These are phyloP conservation scores for Danionella dracula DNA, from an alignment of 2,797 vertebrate genomes.

Conservation along the genomic window DNA sequence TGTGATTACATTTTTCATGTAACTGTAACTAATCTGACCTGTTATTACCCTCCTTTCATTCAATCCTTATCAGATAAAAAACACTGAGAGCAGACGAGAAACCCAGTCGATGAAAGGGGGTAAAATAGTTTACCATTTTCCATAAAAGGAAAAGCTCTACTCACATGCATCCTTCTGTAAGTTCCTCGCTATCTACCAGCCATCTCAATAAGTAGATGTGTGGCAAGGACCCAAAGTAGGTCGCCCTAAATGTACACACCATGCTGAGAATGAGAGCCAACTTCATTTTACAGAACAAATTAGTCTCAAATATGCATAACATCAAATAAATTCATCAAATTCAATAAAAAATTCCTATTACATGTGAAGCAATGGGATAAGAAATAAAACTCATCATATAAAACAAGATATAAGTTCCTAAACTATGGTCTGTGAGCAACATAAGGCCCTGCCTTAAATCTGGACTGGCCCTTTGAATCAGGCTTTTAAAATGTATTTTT, in stretches of 20 bases:
- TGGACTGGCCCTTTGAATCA: too few species aligned
- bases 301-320: too few species aligned
- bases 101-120: background rate
- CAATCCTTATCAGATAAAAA: conserved; percentile 22
- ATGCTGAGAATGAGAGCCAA: conserved; percentile 60
- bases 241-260: conserved; percentile 55
- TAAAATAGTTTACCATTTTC: conserved; percentile 11
- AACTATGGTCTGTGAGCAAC: too few species aligned
- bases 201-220: conserved; percentile 40
- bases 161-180: conserved; percentile 49
- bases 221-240: conserved; percentile 60
- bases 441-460: too few species aligned
- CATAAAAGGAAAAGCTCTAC: background rate
- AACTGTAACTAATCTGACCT: background rate
- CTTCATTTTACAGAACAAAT: conserved; percentile 54
- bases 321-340: too few species aligned
- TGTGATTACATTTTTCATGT: background rate
- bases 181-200: conserved; percentile 34
- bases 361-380: too few species aligned
- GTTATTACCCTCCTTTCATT: conserved; percentile 16
- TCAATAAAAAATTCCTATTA: too few species aligned
- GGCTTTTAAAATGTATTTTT: too few species aligned
- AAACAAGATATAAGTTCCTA: too few species aligned
- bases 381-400: too few species aligned
- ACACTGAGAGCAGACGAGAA: background rate